Evolutionary conservation across 2,113 vertebrate species (phyloP).

Genomic region (Hepsetus odoe): DNA sequence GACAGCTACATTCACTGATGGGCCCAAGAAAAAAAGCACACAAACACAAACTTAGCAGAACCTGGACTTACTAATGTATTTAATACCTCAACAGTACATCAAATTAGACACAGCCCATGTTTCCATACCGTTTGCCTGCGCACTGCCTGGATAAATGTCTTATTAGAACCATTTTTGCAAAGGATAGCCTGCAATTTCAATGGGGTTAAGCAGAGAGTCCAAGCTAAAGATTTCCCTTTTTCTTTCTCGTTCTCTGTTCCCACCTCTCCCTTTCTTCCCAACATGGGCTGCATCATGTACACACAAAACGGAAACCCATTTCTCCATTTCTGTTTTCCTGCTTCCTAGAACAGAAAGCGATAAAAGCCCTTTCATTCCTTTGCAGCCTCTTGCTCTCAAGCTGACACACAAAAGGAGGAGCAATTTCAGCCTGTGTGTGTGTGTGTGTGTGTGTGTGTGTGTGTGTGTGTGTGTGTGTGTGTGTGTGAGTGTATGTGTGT

Average conservation of each 20-base stretch:
- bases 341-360: conserved; percentile 23
- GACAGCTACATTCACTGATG: no score
- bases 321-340: conserved; percentile 30
- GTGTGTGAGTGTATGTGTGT: conserved; percentile 19
- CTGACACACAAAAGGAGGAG: conserved; percentile 11
- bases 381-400: conserved; percentile 10
- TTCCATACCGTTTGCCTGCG: not conserved
- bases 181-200: conserved; percentile 62
- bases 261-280: conserved; percentile 33
- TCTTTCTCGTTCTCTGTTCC: conserved; percentile 44
- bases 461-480: conserved; percentile 52
- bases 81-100: not conserved
- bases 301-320: conserved; percentile 9
- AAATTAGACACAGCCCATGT: not conserved
- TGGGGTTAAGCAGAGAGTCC: conserved; percentile 54
- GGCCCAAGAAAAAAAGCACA: no score
- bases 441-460: conserved; percentile 11
- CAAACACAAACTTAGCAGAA: no score
- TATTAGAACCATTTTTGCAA: conserved; percentile 46
- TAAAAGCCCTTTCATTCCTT: conserved; percentile 14
- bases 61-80: not conserved
- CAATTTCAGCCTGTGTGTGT: conserved; percentile 21
- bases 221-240: conserved; percentile 55
- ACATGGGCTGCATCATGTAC: conserved; percentile 21
- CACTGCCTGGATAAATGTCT: not conserved